Evolutionary conservation across 2,113 vertebrate species (phyloP), one percentile per base, ranked within the genome.

Genomic region (Malurus melanocephalus): DNA sequence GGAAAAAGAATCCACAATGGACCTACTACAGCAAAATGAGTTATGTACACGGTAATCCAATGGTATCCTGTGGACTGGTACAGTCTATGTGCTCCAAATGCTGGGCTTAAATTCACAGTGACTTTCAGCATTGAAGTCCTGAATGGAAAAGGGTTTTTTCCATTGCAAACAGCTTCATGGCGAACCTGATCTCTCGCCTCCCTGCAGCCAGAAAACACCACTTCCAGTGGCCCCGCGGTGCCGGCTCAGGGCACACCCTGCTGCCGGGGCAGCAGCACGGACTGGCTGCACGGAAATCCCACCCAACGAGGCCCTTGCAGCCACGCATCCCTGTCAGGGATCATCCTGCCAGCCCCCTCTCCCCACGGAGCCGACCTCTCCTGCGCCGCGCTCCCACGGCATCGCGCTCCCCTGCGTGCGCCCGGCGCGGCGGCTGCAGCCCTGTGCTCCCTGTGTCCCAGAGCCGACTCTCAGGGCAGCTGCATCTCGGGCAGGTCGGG

Each of bases 401-500:
- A 7, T 2, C 4, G 6, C 23, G 59, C 26, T 48, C 30, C 16
- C 49, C 30, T 2, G 9, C 0, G 3, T 4, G 57, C 1, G 7
- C 68, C 51, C 4, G 3, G 72, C 1, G 23, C 62, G 5, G 86
- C 4, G 0, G 56, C 71, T 16, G 59, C 53, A 13, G 60, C 88
- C n/a, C 0, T 5, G 65, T 18, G 62, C 22, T 80, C 56, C 48
- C 55, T 21, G 28, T 53, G 35, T 86, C 67, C 64, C 8, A 27
- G 26, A 6, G 16, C 61, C 1, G 2, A 30, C 13, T 2, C 10
- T 96, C 96, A 97, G 30, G 98, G 98, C 88, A 98, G 96, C 74
- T 96, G 96, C 97, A 98, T 97, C 94, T 98, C 98, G 1, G 97
- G 84, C 84, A 97, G 96, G 95, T 97, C 97, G 1, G 97, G 95